Conservation (phyloP, 2,888 invertebrate genomes). For the Drosophila lacicola region DNA sequence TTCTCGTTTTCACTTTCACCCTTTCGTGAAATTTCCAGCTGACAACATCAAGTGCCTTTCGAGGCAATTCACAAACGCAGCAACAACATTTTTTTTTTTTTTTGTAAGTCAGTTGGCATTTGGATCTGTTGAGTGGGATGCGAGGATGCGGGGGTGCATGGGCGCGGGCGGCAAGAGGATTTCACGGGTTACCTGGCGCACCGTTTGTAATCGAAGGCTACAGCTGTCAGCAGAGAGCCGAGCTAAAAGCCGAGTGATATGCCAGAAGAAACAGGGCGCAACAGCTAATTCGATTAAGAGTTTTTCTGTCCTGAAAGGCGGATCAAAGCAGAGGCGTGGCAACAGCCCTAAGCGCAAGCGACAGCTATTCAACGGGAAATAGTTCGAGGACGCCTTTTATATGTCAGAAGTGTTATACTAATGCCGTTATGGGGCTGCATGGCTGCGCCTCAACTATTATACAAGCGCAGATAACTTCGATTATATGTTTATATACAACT, state of each 20-base stretch:
- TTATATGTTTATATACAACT: not conserved
- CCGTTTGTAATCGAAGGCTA: constrained; percentile 37
- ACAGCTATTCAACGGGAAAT: constrained; percentile 2
- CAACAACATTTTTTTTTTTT: not conserved
- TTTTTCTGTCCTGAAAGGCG: not conserved
- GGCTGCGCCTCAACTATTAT: not conserved
- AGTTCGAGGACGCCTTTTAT: not conserved
- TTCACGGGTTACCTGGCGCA: constrained; percentile 1
- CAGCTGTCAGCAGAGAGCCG: constrained; percentile 31
- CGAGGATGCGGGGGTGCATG: not conserved
- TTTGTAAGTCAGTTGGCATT: constrained; percentile 7
- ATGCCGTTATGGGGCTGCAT: not conserved
- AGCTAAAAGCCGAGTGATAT: constrained; percentile 28
- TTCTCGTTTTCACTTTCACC: constrained; percentile 35
- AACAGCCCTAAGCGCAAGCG: not conserved
- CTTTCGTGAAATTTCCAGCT: constrained; percentile 55
- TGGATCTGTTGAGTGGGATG: no score
- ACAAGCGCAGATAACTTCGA: not conserved
- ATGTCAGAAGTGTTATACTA: not conserved
- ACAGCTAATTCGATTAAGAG: constrained; percentile 20
- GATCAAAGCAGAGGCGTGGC: not conserved
- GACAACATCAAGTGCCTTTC: constrained; percentile 68
- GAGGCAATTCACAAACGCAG: constrained; percentile 33
- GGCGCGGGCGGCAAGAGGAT: not conserved
- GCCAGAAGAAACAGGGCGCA: constrained; percentile 11